phyloP scores from a whole-genome alignment of 2,113 vertebrate species.

The Odocoileus hemionus region DNA sequence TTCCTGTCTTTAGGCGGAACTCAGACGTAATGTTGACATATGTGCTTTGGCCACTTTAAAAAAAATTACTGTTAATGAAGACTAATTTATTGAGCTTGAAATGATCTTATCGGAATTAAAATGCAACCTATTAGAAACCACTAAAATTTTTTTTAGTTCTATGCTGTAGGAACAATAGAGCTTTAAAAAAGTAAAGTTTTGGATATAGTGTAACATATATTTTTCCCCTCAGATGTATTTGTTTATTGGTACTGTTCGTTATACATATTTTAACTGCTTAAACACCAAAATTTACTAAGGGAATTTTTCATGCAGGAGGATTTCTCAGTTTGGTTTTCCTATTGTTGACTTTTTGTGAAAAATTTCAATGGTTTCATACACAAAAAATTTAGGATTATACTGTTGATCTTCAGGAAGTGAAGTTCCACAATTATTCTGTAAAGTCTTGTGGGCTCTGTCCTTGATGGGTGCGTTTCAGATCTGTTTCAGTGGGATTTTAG shows the following conservation, averaged over 20 bases:
- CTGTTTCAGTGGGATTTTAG: background rate
- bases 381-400: background rate
- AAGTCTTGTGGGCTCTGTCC: background rate
- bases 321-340: conserved; percentile 6
- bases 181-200: background rate
- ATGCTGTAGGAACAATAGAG: background rate
- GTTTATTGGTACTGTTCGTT: background rate
- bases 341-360: background rate
- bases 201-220: background rate
- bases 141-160: background rate
- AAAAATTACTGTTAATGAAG: background rate
- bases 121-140: background rate
- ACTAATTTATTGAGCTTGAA: background rate
- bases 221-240: background rate
- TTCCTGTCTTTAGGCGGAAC: background rate
- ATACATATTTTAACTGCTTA: background rate
- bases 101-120: background rate
- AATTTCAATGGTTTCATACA: background rate
- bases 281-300: background rate
- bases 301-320: background rate
- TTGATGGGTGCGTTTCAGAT: background rate
- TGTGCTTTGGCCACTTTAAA: background rate
- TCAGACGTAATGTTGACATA: background rate
- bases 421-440: background rate
- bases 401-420: background rate